A percentile compares a stretch with the other conserved stretches of the same genome.
phyloP scores from a whole-genome alignment of 53 echinoderm and acorn worm species.

The Crossaster papposus region DNA sequence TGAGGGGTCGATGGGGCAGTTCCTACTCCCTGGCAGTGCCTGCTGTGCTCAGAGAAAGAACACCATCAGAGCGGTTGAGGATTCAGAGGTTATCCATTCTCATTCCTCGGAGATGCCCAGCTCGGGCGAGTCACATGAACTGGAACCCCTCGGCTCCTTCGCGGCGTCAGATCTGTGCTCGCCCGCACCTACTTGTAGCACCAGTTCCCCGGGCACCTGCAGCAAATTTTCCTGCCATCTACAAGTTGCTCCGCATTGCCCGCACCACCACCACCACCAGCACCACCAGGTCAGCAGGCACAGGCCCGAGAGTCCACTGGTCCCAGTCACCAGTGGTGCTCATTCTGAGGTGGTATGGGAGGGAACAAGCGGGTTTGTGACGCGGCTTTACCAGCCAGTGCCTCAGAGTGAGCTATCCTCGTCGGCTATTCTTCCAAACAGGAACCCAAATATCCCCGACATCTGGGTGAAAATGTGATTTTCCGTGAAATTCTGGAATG shows the following conservation, averaged over 20 bases:
- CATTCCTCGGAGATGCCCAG: constrained; percentile 82
- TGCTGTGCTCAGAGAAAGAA: constrained; percentile 58
- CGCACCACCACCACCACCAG: not conserved
- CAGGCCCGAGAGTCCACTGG: constrained; percentile 29
- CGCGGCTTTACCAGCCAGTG: constrained; percentile 57
- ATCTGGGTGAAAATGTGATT: constrained; percentile 82
- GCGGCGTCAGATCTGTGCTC: constrained; percentile 66
- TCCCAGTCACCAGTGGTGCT: constrained; percentile 43
- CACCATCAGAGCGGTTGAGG: constrained; percentile 62
- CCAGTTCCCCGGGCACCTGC: constrained; percentile 35
- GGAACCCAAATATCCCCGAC: constrained; percentile 76
- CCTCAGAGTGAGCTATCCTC: constrained; percentile 45
- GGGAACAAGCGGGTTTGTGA: constrained; percentile 63
- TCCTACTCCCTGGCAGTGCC: constrained; percentile 67
- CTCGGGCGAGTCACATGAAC: constrained; percentile 83
- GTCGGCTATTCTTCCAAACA: constrained; percentile 76
- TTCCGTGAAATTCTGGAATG: not conserved
- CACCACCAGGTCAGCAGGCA: constrained; percentile 22
- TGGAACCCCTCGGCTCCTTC: constrained; percentile 71
- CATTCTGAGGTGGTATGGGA: constrained; percentile 64
- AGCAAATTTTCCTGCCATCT: constrained; percentile 26
- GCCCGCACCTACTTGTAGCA: constrained; percentile 51
- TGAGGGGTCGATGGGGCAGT: constrained; percentile 75
- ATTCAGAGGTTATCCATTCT: constrained; percentile 74
- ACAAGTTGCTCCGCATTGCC: not conserved